phyloP scores from a whole-genome alignment of 2,888 invertebrate genomes.

The Stictocephala bisonia region DNA sequence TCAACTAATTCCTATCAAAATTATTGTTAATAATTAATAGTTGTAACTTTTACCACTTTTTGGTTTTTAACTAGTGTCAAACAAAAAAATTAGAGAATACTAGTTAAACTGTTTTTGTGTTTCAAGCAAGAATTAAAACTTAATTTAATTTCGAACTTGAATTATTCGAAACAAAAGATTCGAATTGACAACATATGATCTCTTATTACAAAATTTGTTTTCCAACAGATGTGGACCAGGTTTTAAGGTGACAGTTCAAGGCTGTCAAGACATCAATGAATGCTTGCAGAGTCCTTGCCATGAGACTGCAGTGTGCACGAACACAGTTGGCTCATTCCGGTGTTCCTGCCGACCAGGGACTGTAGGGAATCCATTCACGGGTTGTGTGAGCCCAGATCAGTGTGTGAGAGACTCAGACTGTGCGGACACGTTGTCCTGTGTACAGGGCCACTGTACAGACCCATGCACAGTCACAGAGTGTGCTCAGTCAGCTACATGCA shows the following conservation, averaged over 20 bases:
- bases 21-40: too few species aligned
- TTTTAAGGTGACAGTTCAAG: conserved; percentile 77
- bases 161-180: conserved; percentile 21
- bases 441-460: conserved; percentile 81
- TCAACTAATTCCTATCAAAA: too few species aligned
- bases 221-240: conserved; percentile 77
- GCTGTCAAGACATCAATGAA: conserved; percentile 87
- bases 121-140: too few species aligned
- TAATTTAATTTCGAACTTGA: conserved; percentile 15
- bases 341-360: conserved; percentile 84
- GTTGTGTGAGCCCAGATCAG: conserved; percentile 81
- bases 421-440: conserved; percentile 78
- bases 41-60: too few species aligned
- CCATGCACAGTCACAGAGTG: conserved; percentile 79
- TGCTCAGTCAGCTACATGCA: conserved; percentile 82
- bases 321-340: conserved; percentile 82
- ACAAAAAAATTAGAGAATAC: too few species aligned
- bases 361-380: conserved; percentile 81
- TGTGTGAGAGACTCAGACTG: conserved; percentile 82
- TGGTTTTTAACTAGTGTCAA: too few species aligned
- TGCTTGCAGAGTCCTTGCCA: conserved; percentile 85
- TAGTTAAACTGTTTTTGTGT: too few species aligned
- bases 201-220: too few species aligned
- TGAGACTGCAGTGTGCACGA: conserved; percentile 80
- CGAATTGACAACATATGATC: too few species aligned